Conservation (phyloP, 2,797 vertebrate species). For the Cynodonichthys magdalenae region DNA sequence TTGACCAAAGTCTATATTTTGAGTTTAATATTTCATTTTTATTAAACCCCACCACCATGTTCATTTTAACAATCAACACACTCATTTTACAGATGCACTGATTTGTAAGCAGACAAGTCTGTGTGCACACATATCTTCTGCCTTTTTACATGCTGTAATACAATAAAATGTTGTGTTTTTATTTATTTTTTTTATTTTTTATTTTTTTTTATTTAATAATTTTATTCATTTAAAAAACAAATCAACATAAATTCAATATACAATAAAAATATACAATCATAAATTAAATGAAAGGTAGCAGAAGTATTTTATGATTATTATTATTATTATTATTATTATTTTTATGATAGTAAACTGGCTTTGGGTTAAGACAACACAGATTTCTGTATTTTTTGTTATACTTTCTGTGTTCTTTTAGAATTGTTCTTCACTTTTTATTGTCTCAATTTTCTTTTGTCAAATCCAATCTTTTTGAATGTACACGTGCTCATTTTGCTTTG, state of each 20-base stretch:
- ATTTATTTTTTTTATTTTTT: no score
- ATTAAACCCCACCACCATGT: background rate
- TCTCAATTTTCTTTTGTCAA: background rate
- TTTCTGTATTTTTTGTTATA: background rate
- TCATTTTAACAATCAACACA: background rate
- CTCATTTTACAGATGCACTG: background rate
- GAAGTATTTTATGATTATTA: no score
- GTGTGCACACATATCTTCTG: background rate
- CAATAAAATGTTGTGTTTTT: background rate
- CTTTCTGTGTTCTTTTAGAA: background rate
- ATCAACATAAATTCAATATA: no score
- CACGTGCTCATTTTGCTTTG: background rate
- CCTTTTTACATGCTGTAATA: background rate
- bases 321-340: no score
- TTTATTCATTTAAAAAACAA: no score
- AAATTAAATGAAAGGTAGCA: no score
- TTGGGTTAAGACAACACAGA: no score
- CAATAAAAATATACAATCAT: no score
- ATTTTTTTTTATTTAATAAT: no score
- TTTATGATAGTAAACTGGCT: no score
- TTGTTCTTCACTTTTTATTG: background rate
- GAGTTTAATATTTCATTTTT: constrained; percentile 3
- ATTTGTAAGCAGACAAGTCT: background rate
- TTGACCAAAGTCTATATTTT: background rate
- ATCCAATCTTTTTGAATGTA: constrained; percentile 1